Conservation (phyloP, 2,797 vertebrate species). For the Notolabrus celidotus region DNA sequence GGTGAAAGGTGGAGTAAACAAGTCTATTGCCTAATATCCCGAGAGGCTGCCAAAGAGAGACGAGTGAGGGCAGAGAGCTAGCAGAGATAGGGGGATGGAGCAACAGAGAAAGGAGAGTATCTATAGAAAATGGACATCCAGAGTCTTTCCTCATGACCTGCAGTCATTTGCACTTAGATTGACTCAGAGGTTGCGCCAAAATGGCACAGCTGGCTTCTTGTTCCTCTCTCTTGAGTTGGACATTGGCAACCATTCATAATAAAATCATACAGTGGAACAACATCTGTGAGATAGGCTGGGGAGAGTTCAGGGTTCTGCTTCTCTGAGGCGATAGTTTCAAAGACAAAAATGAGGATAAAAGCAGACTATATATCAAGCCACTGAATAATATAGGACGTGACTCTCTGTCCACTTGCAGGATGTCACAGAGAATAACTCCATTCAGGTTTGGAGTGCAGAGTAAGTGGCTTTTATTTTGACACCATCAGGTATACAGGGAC, state of each 20-base stretch:
- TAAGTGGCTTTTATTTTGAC: conserved; percentile 71
- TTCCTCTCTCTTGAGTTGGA: conserved; percentile 60
- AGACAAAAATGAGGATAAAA: conserved; percentile 71
- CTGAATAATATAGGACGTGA: conserved; percentile 61
- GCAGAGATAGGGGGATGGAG: conserved; percentile 69
- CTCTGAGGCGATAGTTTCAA: conserved; percentile 56
- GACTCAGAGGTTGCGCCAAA: conserved; percentile 81
- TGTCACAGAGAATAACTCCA: conserved; percentile 65
- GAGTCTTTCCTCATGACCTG: conserved; percentile 75
- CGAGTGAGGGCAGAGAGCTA: conserved; percentile 73
- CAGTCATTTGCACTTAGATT: conserved; percentile 86
- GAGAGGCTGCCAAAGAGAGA: conserved; percentile 83
- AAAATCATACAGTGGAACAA: conserved; percentile 72
- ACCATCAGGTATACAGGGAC: conserved; percentile 62
- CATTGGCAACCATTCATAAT: conserved; percentile 77
- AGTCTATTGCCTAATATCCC: conserved; percentile 90
- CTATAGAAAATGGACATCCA: conserved; percentile 76
- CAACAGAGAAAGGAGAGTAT: conserved; percentile 68
- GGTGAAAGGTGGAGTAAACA: conserved; percentile 91
- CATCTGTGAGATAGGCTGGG: conserved; percentile 65
- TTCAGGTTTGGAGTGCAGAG: conserved; percentile 60
- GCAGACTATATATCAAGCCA: conserved; percentile 54
- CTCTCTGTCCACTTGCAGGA: conserved; percentile 48
- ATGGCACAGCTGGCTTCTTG: conserved; percentile 73
- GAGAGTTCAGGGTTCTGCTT: conserved; percentile 68